Base-by-base conservation (phyloP, 2,888 invertebrate species). In the Eupithecia exiguata region DNA sequence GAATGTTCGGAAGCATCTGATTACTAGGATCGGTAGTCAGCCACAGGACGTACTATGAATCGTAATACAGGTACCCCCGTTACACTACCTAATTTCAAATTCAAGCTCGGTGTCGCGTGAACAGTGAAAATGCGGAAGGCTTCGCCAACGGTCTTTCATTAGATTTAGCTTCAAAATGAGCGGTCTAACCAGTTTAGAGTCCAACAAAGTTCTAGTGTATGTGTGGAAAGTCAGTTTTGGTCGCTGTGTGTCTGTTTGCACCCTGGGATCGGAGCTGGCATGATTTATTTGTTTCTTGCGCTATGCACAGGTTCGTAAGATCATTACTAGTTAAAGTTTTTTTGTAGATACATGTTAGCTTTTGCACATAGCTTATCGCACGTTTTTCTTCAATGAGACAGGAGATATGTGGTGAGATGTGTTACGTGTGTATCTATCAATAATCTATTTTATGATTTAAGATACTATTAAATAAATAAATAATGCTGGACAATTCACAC, bases 81-180 rank as follows among this genome's bases (percentile, higher is more conserved):
- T 84, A 43, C 93, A 93, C 92, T 94, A 93, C 84, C 87, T 88
- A 90, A 92, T 92, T 94, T 93, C 90, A 91, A 88, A 94, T 94
- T 92, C 93, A 89, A 89, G 88, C 88, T 89, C 87, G 83, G 87
- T 86, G 81, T 82, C 86, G 81, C 82, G 81, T 86, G 84, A 87
- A 80, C 92, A 94, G 94, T 94, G 92, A 92, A 93, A 94, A 93
- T 94, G 93, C 88, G 88, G 87, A 85, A 88, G 90, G 87, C 88
- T 85, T 89, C 84, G 85, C 82, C 82, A 89, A 78, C 90, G 89
- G 93, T 91, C 86, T 85, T 88, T 86, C 89, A 88, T 89, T 90
- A 88, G 88, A 89, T 88, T 90, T 88, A 89, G 87, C 88, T 86
- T 85, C 89, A 92, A 93, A 92, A 93, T 93, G 93, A 91, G 86